phyloP scores from a whole-genome alignment of 2,888 invertebrate species.

The Drosophila sordidapex region DNA sequence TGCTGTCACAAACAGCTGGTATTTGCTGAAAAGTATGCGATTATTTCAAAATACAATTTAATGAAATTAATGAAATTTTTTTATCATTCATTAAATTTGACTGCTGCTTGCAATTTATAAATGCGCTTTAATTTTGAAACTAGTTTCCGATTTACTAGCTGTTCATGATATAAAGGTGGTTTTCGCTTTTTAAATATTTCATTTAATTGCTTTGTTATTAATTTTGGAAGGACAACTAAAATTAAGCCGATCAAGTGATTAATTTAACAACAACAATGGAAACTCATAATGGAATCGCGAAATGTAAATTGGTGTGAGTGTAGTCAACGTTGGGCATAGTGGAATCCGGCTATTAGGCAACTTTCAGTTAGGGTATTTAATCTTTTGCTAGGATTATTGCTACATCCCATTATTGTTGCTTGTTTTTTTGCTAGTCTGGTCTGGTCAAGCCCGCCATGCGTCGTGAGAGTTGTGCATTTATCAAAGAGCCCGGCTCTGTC shows the following conservation, averaged over 20 bases:
- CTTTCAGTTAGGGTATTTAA: constrained; percentile 6
- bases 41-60: not conserved
- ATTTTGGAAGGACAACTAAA: not conserved
- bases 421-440: not conserved
- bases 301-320: not conserved
- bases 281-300: not conserved
- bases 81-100: not conserved
- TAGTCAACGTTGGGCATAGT: not conserved
- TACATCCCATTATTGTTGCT: not conserved
- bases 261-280: not conserved
- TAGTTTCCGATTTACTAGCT: not conserved
- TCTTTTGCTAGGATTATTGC: not conserved
- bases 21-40: not conserved
- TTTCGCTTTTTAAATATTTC: not conserved
- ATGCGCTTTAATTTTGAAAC: not conserved
- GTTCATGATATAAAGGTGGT: not conserved
- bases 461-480: constrained; percentile 51
- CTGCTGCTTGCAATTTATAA: too few species aligned
- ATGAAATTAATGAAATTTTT: not conserved
- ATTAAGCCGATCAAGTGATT: not conserved
- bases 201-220: not conserved
- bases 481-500: constrained; percentile 29
- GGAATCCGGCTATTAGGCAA: not conserved
- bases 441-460: constrained; percentile 32
- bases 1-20: not conserved